phyloP scores from a whole-genome alignment of 2,797 vertebrate species.

The Sebastes kiyomatsui region DNA sequence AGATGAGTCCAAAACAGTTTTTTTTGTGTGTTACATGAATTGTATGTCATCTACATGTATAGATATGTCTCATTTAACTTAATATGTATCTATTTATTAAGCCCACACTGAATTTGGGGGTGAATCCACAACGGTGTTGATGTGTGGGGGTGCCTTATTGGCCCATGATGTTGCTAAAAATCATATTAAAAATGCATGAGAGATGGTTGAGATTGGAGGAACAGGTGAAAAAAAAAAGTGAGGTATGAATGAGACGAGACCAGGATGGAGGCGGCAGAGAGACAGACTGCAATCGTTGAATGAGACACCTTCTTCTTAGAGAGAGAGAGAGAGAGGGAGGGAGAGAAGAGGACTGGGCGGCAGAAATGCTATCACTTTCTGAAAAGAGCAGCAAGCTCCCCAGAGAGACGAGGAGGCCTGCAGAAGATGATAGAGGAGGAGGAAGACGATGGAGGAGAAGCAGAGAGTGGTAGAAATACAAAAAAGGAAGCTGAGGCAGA shows the following conservation, averaged over 20 bases:
- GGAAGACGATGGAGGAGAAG: constrained; percentile 54
- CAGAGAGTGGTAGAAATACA: neutral
- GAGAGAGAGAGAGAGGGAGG: neutral
- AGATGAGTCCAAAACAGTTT: neutral
- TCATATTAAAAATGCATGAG: neutral
- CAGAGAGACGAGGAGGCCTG: constrained; percentile 64
- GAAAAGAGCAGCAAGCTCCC: constrained; percentile 74
- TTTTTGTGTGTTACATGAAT: neutral
- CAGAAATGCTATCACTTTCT: constrained; percentile 76
- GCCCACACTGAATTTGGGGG: neutral
- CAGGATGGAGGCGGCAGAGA: neutral
- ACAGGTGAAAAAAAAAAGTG: neutral
- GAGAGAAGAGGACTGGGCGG: constrained; percentile 3
- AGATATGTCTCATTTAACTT: neutral
- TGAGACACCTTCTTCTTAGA: neutral
- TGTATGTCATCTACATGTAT: neutral
- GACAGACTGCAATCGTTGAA: neutral
- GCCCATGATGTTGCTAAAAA: neutral
- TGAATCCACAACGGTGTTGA: neutral
- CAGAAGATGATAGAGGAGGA: constrained; percentile 68
- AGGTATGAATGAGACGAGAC: neutral
- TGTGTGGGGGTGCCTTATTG: neutral
- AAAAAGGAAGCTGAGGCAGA: neutral
- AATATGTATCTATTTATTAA: neutral
- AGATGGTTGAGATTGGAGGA: neutral